Evolutionary conservation across 2,113 vertebrate species (phyloP), one percentile per base, ranked within the genome.

Genomic region (Plecotus auritus): DNA sequence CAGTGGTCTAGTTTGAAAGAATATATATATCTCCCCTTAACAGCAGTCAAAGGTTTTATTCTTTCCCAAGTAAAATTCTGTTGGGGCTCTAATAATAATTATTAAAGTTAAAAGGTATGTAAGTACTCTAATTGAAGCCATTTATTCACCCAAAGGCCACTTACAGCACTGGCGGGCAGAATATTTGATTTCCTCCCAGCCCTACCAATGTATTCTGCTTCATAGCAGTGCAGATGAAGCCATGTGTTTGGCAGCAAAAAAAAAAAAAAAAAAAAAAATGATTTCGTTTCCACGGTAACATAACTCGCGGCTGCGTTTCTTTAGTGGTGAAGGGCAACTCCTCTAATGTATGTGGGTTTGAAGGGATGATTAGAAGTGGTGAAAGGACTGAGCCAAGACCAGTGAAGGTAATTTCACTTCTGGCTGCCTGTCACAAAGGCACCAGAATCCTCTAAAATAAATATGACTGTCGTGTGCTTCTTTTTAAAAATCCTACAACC

Each of bases 201-300:
- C 95, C 93, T 96, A 95, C 97, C 77, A 0, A 72, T 93, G 95
- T 54, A 81, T 93, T 95, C 93, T 95, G 86, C 96, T 97, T 97
- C 95, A 97, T 97, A 98, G 97, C 89, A 95, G 95, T 95, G 93
- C 96, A 95, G 92, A 72, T 87, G 96, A 98, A 98, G 97, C 6
- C 16, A 97, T 97, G 93, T 26, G 5, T 98, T 98, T 98, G 78
- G 84, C 92, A 95, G 97, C 96, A 81, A 96, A 97, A 97, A 45
- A 98, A 98, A 96, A 70, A 95, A 97, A 97, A 67, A 97, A 98
- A 97, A 81, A 96, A 96, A 97, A 28, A 97, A 61, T 95, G 97
- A 98, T 98, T 98, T 98, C 96, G 98, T 98, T 98, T 97, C 98
- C 98, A 98, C 82, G 98, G 98, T 95, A 98, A 98, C 98, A 32